These are phyloP conservation scores for Lepus oiostolus DNA, from an alignment of 2,797 vertebrate genomes.

Conservation along the genomic window DNA sequence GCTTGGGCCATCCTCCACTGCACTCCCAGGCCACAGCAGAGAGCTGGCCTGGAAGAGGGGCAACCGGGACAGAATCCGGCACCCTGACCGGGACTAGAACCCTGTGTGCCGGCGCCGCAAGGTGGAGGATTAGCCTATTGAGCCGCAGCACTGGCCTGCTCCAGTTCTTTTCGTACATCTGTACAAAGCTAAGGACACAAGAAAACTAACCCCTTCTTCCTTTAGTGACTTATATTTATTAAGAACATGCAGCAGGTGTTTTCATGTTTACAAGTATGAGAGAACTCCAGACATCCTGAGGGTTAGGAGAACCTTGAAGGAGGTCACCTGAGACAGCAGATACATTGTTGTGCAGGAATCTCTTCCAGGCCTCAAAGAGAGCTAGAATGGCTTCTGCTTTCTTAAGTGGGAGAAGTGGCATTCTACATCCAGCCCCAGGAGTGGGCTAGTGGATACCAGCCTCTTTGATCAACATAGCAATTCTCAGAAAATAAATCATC, in stretches of 20 bases:
- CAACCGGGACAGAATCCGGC: too few relatives aligned
- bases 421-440: background rate
- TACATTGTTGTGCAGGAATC: background rate
- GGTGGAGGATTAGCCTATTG: too few relatives aligned
- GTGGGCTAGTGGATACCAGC: background rate
- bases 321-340: background rate
- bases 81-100: too few relatives aligned
- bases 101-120: too few relatives aligned
- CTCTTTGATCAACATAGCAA: background rate
- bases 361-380: background rate
- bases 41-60: too few relatives aligned
- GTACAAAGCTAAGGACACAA: background rate
- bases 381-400: background rate
- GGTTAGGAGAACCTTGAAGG: background rate
- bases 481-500: background rate
- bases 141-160: too few relatives aligned
- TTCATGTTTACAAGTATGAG: background rate
- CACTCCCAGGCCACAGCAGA: too few relatives aligned
- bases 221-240: background rate
- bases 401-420: background rate
- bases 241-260: background rate
- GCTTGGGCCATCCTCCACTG: too few relatives aligned
- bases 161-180: background rate
- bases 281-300: background rate
- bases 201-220: background rate